These are phyloP conservation scores for Tachina grossa DNA, from an alignment of 2,888 invertebrate genomes.

Conservation along the genomic window DNA sequence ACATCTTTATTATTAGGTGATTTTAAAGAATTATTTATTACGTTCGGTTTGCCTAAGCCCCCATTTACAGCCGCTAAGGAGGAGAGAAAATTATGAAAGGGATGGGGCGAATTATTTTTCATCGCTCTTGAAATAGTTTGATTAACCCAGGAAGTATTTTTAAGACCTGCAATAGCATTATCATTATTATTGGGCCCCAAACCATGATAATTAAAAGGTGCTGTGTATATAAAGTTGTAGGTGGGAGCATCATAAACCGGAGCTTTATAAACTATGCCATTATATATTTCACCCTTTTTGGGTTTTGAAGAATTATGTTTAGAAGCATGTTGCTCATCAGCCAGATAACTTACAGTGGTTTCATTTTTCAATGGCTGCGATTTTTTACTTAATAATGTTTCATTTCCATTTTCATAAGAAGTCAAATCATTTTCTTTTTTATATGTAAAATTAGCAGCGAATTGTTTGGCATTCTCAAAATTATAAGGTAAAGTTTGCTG, in stretches of 20 bases:
- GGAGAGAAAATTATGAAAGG: background rate
- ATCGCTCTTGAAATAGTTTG: background rate
- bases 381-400: background rate
- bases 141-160: background rate
- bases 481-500: background rate
- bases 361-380: background rate
- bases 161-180: background rate
- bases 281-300: slow-evolving; percentile 49
- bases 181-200: background rate
- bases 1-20: background rate
- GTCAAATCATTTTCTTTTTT: background rate
- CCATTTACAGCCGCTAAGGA: background rate
- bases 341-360: background rate
- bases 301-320: background rate
- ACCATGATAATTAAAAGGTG: slow-evolving; percentile 18
- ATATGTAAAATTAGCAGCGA: background rate
- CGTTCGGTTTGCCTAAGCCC: background rate
- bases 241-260: slow-evolving; percentile 53
- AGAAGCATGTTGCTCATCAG: background rate
- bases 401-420: slow-evolving; percentile 4
- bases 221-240: slow-evolving; percentile 50
- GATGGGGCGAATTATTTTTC: background rate
- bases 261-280: slow-evolving; percentile 51
- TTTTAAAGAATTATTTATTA: background rate
- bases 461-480: background rate